These are phyloP conservation scores for Characodon lateralis DNA, from an alignment of 2,797 vertebrate genomes.

Conservation along the genomic window DNA sequence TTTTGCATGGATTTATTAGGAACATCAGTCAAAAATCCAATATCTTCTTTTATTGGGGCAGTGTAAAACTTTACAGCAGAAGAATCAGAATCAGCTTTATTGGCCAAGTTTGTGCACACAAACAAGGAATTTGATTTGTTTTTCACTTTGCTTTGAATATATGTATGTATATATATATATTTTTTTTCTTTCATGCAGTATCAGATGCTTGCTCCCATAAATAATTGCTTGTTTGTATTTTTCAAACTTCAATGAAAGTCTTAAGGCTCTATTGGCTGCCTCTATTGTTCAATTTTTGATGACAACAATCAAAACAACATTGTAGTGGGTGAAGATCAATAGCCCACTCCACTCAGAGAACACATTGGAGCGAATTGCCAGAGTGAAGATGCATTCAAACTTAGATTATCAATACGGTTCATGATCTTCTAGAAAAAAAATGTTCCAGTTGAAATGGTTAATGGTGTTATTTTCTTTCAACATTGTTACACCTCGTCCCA, in stretches of 20 bases:
- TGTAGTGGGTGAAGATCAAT: constrained; percentile 70
- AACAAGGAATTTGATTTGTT: not conserved
- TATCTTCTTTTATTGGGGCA: constrained; percentile 1
- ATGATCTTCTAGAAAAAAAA: constrained; percentile 79
- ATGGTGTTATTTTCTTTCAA: constrained; percentile 73
- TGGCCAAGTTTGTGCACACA: not conserved
- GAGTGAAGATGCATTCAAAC: constrained; percentile 72
- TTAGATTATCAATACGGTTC: constrained; percentile 77
- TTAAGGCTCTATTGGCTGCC: constrained; percentile 65
- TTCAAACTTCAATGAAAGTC: constrained; percentile 65
- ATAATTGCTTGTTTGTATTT: constrained; percentile 76
- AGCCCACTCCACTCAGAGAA: constrained; percentile 45
- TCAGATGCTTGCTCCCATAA: constrained; percentile 58
- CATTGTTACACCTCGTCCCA: constrained; percentile 36
- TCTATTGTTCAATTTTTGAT: constrained; percentile 77
- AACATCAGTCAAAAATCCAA: constrained; percentile 14
- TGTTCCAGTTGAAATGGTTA: constrained; percentile 76
- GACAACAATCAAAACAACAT: constrained; percentile 72
- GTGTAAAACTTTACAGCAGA: constrained; percentile 35
- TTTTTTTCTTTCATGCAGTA: constrained; percentile 25
- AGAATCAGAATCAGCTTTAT: not conserved
- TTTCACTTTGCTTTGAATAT: not conserved
- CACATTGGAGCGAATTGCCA: constrained; percentile 56
- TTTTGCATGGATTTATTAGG: constrained; percentile 1
- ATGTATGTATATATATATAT: constrained; percentile 26